These are phyloP conservation scores for Spinus olivaceus DNA, from an alignment of 2,797 vertebrate genomes.

Conservation along the genomic window DNA sequence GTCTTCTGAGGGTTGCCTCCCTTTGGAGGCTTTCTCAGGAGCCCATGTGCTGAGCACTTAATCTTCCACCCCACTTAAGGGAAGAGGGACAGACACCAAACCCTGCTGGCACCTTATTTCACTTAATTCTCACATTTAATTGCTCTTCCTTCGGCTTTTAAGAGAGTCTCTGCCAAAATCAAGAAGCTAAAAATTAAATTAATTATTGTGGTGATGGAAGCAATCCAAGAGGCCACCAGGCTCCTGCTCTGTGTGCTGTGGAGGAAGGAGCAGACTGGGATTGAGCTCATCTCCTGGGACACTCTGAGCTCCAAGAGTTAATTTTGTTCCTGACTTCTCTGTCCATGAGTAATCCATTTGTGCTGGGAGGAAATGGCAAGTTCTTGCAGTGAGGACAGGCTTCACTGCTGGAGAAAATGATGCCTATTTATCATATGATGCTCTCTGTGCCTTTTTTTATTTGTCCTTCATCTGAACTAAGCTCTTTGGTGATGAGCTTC, in stretches of 20 bases:
- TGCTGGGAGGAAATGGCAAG: background rate
- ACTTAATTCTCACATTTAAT: background rate
- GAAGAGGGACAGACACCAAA: background rate
- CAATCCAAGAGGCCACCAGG: background rate
- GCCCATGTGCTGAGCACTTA: background rate
- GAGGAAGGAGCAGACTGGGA: background rate
- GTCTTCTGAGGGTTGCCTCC: background rate
- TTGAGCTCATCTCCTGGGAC: slow-evolving; percentile 3
- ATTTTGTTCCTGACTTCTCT: background rate
- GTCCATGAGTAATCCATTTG: background rate
- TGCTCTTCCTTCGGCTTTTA: background rate
- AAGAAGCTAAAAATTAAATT: slow-evolving; percentile 3
- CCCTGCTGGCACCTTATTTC: background rate
- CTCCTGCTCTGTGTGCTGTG: background rate
- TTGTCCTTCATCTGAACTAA: background rate
- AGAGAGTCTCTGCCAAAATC: background rate
- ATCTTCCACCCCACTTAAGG: background rate
- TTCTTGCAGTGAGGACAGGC: background rate
- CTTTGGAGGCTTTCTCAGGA: background rate
- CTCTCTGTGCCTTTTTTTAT: background rate
- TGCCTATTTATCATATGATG: background rate
- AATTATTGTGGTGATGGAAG: background rate
- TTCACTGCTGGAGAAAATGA: background rate
- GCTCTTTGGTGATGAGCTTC: background rate
- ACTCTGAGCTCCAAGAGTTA: background rate